Base-by-base conservation (phyloP, 2,888 invertebrate species). In the Drosophila paranaensis region DNA sequence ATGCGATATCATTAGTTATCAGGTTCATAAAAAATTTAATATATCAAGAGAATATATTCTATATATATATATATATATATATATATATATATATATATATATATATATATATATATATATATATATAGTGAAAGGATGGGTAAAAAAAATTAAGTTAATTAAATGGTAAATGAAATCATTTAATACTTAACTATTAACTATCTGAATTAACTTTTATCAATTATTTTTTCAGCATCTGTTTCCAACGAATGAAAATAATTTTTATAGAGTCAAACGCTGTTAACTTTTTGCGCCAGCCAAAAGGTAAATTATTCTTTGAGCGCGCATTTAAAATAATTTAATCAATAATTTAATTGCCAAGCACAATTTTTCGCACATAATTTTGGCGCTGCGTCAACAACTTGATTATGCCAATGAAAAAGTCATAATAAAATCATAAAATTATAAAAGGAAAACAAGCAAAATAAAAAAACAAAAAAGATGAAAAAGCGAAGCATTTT, bases 311-410 rank as follows among this genome's bases (percentile, higher is more conserved):
- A 35, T 27, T 16, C 25, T 40, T 16, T 37, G 5, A 51, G 33
- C 37, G 14, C 30, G 16, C 3, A n/a, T 30, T 50, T 14, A 35
- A 51, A 56, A 56, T 62, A 53, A 66, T 68, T 65, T 48, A 71
- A 74, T 74, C 70, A 78, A 78, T 75, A 64, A 74, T 60, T 77
- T 71, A 71, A 78, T 73, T 77, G 58, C 33, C 53, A 30, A 56
- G 57, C 60, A 42, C 43, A 61, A 67, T 69, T 67, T 74, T 64
- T 66, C 61, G 58, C 78, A 67, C 69, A 71, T 62, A 46, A 71
- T 78, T 78, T 72, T 60, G 43, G 60, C 55, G 37, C 55, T 20
- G 33, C 51, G 60, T 60, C 54, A 57, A 56, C 43, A 68, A 64
- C 71, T 79, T 67, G 55, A 70, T 72, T 60, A 65, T 35, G 40